A percentile compares a stretch with the other conserved stretches of the same genome.
These are phyloP conservation scores for Anastrepha ludens DNA, from an alignment of 1,140 invertebrate species.

Conservation along the genomic window DNA sequence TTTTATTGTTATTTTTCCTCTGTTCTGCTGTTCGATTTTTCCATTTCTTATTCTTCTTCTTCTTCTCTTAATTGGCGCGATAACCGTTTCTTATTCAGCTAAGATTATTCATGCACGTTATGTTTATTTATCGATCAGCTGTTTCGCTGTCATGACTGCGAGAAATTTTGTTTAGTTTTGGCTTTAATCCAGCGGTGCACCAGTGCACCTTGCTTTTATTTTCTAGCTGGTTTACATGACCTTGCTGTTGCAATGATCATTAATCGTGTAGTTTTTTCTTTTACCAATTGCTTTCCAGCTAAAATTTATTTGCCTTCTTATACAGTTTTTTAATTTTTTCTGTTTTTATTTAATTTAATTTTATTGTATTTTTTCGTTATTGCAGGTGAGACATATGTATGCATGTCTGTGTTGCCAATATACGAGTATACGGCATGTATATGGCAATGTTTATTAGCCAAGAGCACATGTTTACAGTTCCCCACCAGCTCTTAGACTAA, in stretches of 20 bases:
- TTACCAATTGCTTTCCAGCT: neutral
- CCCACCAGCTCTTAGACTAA: too few relatives aligned
- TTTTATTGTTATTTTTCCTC: neutral
- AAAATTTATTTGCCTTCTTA: too few relatives aligned
- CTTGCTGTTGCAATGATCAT: neutral
- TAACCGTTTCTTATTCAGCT: neutral
- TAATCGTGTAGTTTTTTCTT: neutral
- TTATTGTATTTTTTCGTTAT: too few relatives aligned
- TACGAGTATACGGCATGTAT: too few relatives aligned
- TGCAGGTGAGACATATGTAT: too few relatives aligned
- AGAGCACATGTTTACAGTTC: too few relatives aligned
- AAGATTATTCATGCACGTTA: neutral
- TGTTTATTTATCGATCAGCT: constrained; percentile 18
- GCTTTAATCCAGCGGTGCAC: neutral
- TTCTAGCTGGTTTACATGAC: neutral
- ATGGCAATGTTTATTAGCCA: too few relatives aligned
- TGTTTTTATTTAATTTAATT: too few relatives aligned
- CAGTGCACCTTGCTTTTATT: neutral
- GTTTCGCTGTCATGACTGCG: neutral
- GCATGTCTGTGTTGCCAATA: too few relatives aligned
- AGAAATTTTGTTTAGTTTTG: neutral
- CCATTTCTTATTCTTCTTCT: neutral
- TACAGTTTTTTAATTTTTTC: too few relatives aligned
- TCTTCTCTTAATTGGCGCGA: too few relatives aligned
- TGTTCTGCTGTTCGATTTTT: neutral